Conservation (phyloP, 2,888 invertebrate species). For the Agriopis leucophaearia region DNA sequence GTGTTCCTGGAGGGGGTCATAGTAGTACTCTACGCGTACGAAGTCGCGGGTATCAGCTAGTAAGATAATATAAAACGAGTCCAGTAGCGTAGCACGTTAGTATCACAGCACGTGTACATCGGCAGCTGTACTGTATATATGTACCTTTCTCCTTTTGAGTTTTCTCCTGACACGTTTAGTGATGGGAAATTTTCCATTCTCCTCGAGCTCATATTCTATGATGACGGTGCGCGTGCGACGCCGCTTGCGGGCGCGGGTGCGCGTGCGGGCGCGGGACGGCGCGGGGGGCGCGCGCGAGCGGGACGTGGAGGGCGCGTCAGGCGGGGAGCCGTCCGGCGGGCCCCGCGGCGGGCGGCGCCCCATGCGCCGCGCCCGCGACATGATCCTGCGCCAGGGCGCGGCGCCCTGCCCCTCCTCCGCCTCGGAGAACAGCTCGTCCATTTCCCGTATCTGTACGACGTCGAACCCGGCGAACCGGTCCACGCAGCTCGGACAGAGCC, state of each 20-base stretch:
- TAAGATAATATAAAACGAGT: no score
- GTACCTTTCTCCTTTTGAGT: slow-evolving; percentile 70
- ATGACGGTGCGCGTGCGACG: slow-evolving; percentile 87
- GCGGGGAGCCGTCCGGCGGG: no score
- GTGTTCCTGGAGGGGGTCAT: no score
- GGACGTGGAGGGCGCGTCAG: background rate
- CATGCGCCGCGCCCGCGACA: background rate
- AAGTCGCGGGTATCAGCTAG: no score
- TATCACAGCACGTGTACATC: no score
- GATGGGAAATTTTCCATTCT: slow-evolving; percentile 88
- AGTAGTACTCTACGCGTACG: no score
- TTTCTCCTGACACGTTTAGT: slow-evolving; percentile 81
- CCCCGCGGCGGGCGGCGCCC: background rate
- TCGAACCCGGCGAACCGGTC: slow-evolving; percentile 55
- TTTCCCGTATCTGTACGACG: slow-evolving; percentile 15
- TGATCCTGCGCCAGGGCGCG: background rate
- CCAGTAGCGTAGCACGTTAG: no score
- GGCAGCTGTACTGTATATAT: slow-evolving; percentile 26
- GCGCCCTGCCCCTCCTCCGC: slow-evolving; percentile 48
- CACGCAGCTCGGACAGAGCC: slow-evolving; percentile 93
- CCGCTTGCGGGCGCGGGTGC: slow-evolving; percentile 53
- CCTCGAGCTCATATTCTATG: slow-evolving; percentile 89
- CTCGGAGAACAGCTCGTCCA: slow-evolving; percentile 8
- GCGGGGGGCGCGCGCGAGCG: slow-evolving; percentile 6
- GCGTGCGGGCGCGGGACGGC: slow-evolving; percentile 30